Conservation (phyloP, 2,888 invertebrate species). For the Diaphora mendica region DNA sequence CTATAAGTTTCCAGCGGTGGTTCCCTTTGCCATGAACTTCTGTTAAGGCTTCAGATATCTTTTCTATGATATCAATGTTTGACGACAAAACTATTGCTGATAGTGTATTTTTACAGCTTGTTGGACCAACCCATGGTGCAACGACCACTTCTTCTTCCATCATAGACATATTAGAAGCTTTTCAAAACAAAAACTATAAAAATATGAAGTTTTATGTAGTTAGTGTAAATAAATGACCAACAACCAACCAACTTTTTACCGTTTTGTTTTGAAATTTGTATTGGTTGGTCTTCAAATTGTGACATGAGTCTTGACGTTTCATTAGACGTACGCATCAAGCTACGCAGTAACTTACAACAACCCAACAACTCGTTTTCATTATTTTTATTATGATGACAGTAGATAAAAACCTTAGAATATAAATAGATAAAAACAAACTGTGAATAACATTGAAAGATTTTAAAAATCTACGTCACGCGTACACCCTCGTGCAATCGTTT, state of each 20-base stretch:
- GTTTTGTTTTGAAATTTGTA: constrained; percentile 14
- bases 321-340: too few relatives aligned
- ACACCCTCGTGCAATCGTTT: not conserved
- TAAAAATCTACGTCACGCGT: too few relatives aligned
- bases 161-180: constrained; percentile 59
- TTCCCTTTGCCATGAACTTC: constrained; percentile 70
- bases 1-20: constrained; percentile 73
- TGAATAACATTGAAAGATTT: too few relatives aligned
- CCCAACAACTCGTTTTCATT: too few relatives aligned
- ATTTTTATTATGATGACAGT: too few relatives aligned
- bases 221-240: not conserved
- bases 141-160: constrained; percentile 66
- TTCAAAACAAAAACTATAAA: not conserved
- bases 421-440: too few relatives aligned
- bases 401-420: too few relatives aligned
- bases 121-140: constrained; percentile 78
- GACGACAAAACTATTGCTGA: constrained; percentile 74
- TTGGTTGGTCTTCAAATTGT: not conserved
- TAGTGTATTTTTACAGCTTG: constrained; percentile 71
- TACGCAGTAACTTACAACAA: too few relatives aligned
- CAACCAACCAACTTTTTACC: not conserved
- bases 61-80: constrained; percentile 72
- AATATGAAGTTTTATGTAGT: not conserved
- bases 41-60: constrained; percentile 69
- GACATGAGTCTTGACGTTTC: not conserved